Evolutionary conservation across 2,113 vertebrate species (phyloP).

Genomic region (Pterocles burchelli): DNA sequence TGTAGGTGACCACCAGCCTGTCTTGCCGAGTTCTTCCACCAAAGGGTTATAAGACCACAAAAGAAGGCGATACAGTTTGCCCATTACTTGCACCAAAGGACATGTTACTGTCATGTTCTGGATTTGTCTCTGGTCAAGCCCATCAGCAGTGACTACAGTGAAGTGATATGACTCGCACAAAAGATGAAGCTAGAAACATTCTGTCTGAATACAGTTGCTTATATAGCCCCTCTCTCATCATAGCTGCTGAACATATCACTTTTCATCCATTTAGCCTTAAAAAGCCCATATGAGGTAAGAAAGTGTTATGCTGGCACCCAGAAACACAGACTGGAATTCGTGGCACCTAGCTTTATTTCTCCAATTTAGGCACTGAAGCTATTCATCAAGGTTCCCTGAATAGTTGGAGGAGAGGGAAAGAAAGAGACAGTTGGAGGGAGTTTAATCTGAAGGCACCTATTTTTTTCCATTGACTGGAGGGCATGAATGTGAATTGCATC

Average conservation of each 20-base stretch:
- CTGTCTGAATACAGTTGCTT: neutral
- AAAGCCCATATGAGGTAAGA: neutral
- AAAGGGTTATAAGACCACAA: neutral
- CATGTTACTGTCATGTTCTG: neutral
- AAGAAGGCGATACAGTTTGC: neutral
- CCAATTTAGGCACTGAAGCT: neutral
- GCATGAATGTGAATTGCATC: neutral
- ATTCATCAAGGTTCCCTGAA: neutral
- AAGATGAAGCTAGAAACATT: neutral
- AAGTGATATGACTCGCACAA: neutral
- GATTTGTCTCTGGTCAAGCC: neutral
- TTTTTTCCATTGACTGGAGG: neutral
- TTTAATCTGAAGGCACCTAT: neutral
- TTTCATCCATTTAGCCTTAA: neutral
- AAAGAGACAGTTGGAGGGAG: neutral
- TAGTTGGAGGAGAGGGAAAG: neutral
- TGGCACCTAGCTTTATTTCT: neutral
- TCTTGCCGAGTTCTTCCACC: neutral
- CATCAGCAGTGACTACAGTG: neutral
- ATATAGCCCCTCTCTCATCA: neutral
- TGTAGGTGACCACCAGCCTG: neutral
- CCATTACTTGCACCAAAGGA: neutral
- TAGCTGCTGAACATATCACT: neutral
- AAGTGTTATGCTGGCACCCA: neutral
- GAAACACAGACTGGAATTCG: neutral